Conservation (phyloP, 2,113 vertebrate genomes). For the Eubucco bourcierii region DNA sequence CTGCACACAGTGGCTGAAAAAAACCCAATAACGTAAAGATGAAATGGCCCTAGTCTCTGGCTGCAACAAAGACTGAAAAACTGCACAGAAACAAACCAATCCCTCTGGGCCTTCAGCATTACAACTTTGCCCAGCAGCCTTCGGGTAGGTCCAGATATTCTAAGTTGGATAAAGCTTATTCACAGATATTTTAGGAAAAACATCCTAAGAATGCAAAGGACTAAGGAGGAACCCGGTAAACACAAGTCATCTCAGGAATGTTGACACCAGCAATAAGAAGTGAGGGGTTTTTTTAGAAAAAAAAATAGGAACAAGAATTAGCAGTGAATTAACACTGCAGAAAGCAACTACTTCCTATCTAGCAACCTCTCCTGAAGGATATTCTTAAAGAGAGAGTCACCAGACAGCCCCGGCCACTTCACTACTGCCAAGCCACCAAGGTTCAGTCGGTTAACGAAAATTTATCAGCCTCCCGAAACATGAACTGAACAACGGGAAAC, state of each 20-base stretch:
- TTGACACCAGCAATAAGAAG: neutral
- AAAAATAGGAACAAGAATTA: neutral
- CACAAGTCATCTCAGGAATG: neutral
- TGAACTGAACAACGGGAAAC: neutral
- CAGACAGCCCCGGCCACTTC: neutral
- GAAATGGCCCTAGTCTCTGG: neutral
- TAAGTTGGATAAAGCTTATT: neutral
- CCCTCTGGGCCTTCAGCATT: neutral
- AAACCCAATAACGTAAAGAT: neutral
- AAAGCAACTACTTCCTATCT: neutral
- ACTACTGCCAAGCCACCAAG: too few species aligned
- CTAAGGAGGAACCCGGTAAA: neutral
- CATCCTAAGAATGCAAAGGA: neutral
- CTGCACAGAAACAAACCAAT: neutral
- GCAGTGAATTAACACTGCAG: neutral
- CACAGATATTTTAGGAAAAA: neutral
- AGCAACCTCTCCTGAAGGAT: neutral
- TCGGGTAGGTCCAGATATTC: neutral
- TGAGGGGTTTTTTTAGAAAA: neutral
- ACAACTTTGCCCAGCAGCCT: neutral
- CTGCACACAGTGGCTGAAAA: neutral
- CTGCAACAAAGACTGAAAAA: constrained; percentile 1
- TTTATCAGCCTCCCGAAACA: neutral
- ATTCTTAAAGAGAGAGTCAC: neutral
- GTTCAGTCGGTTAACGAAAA: neutral